phyloP scores from a whole-genome alignment of 1,140 invertebrate species.

The Himalopsyche phryganea region DNA sequence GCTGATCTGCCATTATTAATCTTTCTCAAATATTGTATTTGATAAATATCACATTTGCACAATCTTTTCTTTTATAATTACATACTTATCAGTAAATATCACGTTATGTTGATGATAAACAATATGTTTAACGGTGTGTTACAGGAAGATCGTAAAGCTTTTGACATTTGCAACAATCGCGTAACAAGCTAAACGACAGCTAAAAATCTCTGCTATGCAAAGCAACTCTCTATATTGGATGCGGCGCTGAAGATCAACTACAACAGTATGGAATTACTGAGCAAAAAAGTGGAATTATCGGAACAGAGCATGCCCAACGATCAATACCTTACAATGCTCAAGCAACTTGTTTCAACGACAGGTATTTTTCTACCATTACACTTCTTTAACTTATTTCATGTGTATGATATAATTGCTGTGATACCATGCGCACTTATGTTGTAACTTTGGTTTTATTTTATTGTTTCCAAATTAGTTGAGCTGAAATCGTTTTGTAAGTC shows the following conservation, averaged over 20 bases:
- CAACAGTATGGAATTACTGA: conserved; percentile 26
- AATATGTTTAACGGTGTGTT: not conserved
- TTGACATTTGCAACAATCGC: conserved; percentile 26
- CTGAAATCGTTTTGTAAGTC: no score
- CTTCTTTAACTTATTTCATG: not conserved
- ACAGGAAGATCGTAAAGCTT: conserved; percentile 27
- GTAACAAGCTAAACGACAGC: conserved; percentile 20
- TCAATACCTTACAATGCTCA: conserved; percentile 29
- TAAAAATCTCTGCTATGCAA: conserved; percentile 17
- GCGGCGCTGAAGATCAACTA: conserved; percentile 26
- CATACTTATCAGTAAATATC: no score
- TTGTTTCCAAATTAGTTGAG: not conserved
- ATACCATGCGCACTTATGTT: no score
- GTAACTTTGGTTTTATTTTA: not conserved
- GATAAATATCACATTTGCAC: no score
- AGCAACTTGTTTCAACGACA: conserved; percentile 19
- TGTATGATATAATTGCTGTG: not conserved
- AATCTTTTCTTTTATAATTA: no score
- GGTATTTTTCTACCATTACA: conserved; percentile 17
- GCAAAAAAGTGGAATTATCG: conserved; percentile 26
- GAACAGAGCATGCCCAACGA: conserved; percentile 28
- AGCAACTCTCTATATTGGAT: conserved; percentile 30
- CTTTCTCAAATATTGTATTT: no score
- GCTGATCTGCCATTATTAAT: no score
- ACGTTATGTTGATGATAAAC: no score